phyloP scores from a whole-genome alignment of 2,797 vertebrate genomes.

The Tokudaia muenninki region DNA sequence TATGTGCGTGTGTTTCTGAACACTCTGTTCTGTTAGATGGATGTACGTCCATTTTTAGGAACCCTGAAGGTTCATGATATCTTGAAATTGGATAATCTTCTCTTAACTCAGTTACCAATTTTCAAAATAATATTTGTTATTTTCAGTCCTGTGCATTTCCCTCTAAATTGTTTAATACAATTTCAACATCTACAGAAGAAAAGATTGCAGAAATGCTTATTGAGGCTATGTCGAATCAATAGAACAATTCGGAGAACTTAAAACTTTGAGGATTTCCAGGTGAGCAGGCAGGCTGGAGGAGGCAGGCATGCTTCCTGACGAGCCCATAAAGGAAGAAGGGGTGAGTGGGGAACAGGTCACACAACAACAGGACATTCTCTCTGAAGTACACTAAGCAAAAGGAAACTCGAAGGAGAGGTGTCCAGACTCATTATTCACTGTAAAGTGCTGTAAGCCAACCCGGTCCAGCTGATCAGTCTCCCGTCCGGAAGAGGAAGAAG shows the following conservation, averaged over 20 bases:
- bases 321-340: background rate
- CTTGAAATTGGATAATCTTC: constrained; percentile 9
- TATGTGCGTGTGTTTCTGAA: background rate
- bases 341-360: background rate
- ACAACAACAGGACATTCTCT: background rate
- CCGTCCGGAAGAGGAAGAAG: background rate
- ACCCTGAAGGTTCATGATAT: background rate
- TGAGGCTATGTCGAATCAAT: background rate
- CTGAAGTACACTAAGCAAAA: background rate
- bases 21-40: background rate
- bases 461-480: too few species aligned
- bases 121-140: background rate
- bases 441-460: background rate
- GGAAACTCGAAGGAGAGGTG: background rate
- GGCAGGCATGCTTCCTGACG: background rate
- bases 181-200: constrained; percentile 18
- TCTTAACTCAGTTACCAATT: constrained; percentile 25
- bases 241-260: background rate
- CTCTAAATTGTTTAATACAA: background rate
- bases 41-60: background rate
- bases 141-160: background rate
- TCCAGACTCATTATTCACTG: background rate
- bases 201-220: background rate
- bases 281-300: background rate
- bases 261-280: background rate